Evolutionary conservation across 2,797 vertebrate genomes (phyloP), one percentile per base, ranked within the genome.

Genomic region (Falco rusticolus): DNA sequence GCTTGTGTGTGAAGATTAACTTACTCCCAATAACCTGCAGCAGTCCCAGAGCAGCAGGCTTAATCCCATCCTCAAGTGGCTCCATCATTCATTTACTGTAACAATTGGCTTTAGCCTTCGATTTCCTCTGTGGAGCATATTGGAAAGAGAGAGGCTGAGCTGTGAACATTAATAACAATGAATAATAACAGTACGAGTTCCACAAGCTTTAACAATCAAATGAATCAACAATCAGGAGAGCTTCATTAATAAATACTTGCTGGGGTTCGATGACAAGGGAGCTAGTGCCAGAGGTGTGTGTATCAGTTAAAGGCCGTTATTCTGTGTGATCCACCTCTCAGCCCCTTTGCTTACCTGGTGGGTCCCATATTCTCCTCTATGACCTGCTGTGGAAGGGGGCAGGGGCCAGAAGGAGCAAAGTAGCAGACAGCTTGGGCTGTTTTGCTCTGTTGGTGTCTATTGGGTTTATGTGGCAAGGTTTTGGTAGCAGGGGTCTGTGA

Each of bases 141-240:
- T 96, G 95, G 90, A 87, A 93, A 78, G 89, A 89, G 92, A 91
- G 75, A 89, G 92, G 84, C 92, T 81, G 90, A 86, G 47, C 81
- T 92, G 86, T 65, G 90, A 94, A 48, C 95, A 92, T 97, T 96
- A 92, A 96, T 97, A 97, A 97, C 57, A 92, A 64, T 96, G 94
- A 97, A 61, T 95, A 95, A 96, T 96, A 96, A 86, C 69, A n/a
- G 77, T 31, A 51, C 1, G 5, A 87, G 90, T 95, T 95, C 69
- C 94, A 95, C 95, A 92, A 92, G 87, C 92, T 95, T 93, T 94
- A 95, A 66, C 92, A 95, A 88, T 95, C 89, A 92, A 96, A 97
- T 91, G 79, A 93, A 92, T 96, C 95, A 94, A 89, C 76, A 88
- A 16, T 84, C 87, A 79, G 69, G 61, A 70, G 60, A 59, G 72